Evolutionary conservation across 2,113 vertebrate species (phyloP).

Genomic region (Parotia lawesii): DNA sequence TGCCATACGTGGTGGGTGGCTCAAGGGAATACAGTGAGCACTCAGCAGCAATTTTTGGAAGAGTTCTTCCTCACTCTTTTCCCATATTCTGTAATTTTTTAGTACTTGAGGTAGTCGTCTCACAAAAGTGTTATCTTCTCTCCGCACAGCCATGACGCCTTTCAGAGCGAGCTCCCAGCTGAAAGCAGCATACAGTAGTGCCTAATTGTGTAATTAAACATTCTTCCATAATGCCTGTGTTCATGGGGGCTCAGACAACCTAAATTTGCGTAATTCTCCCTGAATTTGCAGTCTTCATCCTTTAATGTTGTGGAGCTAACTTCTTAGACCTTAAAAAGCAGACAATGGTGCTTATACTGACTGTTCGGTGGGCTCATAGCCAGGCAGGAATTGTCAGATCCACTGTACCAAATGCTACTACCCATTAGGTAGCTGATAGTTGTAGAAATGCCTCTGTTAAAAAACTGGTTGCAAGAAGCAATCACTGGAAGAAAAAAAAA

Average conservation of each 20-base stretch:
- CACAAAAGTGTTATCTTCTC: not conserved
- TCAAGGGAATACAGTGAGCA: not conserved
- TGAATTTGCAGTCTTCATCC: not conserved
- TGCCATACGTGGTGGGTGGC: not conserved
- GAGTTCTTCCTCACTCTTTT: not conserved
- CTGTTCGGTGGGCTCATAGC: not conserved
- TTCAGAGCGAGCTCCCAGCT: not conserved
- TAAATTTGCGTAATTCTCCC: not conserved
- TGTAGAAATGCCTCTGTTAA: not conserved
- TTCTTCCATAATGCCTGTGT: not conserved
- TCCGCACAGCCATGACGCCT: not conserved
- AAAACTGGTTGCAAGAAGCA: not conserved
- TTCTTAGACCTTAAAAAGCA: not conserved
- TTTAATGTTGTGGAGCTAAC: not conserved
- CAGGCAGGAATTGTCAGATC: not conserved
- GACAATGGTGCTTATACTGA: not conserved
- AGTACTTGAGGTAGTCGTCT: not conserved
- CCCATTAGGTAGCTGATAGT: not conserved
- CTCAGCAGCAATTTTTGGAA: not conserved
- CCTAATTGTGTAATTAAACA: not conserved
- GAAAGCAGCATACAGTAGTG: not conserved
- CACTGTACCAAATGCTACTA: not conserved
- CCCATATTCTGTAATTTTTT: not conserved
- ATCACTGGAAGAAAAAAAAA: not conserved
- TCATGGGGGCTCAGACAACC: not conserved